These are phyloP conservation scores for Prionailurus viverrinus DNA, from an alignment of 2,113 vertebrate genomes.

Conservation along the genomic window DNA sequence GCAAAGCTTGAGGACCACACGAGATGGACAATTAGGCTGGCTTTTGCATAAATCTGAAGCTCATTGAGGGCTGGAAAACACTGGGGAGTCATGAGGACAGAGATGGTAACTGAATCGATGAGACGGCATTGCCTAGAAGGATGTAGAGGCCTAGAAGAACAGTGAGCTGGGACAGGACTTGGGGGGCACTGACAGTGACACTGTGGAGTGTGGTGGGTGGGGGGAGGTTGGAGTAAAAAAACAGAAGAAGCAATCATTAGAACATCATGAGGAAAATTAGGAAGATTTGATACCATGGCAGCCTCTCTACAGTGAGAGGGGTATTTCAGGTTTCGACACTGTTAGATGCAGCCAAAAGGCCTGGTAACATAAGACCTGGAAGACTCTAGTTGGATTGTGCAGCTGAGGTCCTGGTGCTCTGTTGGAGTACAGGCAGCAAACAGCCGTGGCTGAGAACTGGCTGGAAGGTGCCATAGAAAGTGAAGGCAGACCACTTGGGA, in stretches of 20 bases:
- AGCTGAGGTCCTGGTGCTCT: not conserved
- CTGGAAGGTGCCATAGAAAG: not conserved
- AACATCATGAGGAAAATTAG: not conserved
- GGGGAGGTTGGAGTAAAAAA: not conserved
- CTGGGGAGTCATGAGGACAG: not conserved
- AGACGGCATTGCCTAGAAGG: not conserved
- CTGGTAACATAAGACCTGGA: not conserved
- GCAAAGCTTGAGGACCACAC: not conserved
- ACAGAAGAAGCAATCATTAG: not conserved
- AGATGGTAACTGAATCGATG: not conserved
- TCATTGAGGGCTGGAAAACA: not conserved
- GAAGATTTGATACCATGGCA: not conserved
- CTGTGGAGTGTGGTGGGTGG: not conserved
- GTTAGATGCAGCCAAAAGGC: not conserved
- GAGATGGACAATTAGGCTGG: not conserved
- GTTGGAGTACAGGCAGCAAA: not conserved
- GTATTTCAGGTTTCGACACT: not conserved
- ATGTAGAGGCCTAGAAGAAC: not conserved
- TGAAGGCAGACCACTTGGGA: not conserved
- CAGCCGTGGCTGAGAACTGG: not conserved
- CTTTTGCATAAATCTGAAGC: not conserved
- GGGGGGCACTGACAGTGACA: not conserved
- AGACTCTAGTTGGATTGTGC: not conserved
- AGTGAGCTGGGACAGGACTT: not conserved
- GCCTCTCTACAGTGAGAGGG: not conserved